Percentiles rank a stretch among this genome's conserved stretches.
These are phyloP conservation scores for Folsomia manolachei DNA, from an alignment of 2,888 invertebrate genomes.

Conservation along the genomic window DNA sequence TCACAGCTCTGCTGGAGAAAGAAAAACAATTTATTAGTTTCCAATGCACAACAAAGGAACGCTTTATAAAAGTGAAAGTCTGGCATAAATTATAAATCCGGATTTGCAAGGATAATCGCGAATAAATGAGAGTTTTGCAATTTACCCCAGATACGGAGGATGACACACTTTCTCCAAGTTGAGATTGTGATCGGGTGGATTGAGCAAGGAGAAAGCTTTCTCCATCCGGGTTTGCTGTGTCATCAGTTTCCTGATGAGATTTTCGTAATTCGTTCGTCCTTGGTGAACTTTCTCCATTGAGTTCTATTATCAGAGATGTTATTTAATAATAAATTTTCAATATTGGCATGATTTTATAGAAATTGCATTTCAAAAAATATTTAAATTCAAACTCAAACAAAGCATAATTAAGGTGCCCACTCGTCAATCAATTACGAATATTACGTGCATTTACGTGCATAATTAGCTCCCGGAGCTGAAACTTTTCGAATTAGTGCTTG, in stretches of 20 bases:
- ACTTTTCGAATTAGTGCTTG: not conserved
- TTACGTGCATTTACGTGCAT: not conserved
- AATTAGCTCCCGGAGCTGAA: no score
- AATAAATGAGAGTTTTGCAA: no score
- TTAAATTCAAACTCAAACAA: conserved; percentile 4
- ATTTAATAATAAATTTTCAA: conserved; percentile 7
- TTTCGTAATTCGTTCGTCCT: conserved; percentile 17
- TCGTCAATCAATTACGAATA: not conserved
- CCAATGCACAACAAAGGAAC: no score
- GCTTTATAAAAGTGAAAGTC: no score
- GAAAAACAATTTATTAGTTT: no score
- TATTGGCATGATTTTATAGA: not conserved
- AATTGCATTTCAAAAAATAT: not conserved
- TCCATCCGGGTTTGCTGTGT: conserved; percentile 39
- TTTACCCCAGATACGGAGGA: not conserved
- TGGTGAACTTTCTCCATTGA: not conserved
- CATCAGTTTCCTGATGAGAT: conserved; percentile 43
- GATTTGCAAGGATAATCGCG: no score
- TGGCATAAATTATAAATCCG: no score
- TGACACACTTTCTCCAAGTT: not conserved
- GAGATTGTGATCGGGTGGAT: not conserved
- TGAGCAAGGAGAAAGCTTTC: conserved; percentile 27
- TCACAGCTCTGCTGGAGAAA: no score
- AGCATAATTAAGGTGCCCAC: not conserved
- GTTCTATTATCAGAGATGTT: not conserved